These are phyloP conservation scores for Poecilus cupreus DNA, from an alignment of 2,888 invertebrate species.

Conservation along the genomic window DNA sequence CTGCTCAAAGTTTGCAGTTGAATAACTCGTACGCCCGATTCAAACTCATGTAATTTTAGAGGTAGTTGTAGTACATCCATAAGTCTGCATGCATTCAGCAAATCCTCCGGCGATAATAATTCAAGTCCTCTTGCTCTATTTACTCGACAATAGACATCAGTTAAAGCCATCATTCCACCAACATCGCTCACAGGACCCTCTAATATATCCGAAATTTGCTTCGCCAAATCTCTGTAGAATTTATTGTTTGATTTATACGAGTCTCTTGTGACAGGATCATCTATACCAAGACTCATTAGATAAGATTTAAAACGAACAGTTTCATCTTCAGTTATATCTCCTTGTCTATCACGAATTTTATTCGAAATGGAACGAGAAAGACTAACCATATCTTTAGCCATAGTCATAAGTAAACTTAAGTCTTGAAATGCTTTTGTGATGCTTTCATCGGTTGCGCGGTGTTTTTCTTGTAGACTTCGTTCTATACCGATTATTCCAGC, in stretches of 20 bases:
- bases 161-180: conserved; percentile 97
- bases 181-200: conserved; percentile 88
- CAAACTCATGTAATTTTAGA: conserved; percentile 87
- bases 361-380: conserved; percentile 93
- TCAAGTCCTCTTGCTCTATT: conserved; percentile 97
- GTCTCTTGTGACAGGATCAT: conserved; percentile 97
- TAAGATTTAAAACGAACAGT: conserved; percentile 97
- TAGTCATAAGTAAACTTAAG: conserved; percentile 93
- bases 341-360: conserved; percentile 95
- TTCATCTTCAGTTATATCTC: conserved; percentile 97
- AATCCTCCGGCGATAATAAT: conserved; percentile 96
- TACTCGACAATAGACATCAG: conserved; percentile 97
- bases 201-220: conserved; percentile 89
- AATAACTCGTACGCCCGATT: conserved; percentile 96
- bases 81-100: conserved; percentile 90
- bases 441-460: conserved; percentile 92
- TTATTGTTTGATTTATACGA: conserved; percentile 89
- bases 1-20: conserved; percentile 87
- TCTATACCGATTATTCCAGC: conserved; percentile 98
- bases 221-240: conserved; percentile 89
- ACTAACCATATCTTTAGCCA: conserved; percentile 98
- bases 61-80: conserved; percentile 81
- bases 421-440: conserved; percentile 97
- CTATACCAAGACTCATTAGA: conserved; percentile 96
- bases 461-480: conserved; percentile 91